Evolutionary conservation across 2,113 vertebrate species (phyloP).

Genomic region (Natator depressus): DNA sequence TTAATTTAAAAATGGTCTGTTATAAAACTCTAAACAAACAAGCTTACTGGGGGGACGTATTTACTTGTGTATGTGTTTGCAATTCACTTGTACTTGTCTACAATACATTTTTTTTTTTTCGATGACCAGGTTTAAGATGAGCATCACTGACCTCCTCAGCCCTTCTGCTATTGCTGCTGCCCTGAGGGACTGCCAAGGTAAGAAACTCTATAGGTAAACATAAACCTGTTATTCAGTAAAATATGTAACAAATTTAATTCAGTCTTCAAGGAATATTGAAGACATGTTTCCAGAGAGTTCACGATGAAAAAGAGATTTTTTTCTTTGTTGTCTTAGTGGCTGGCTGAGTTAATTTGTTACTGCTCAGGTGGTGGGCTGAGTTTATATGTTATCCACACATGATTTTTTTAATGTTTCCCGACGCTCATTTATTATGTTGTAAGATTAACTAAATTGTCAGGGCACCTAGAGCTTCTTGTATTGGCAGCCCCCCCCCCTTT

Average conservation of each 20-base stretch:
- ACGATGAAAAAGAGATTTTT: background rate
- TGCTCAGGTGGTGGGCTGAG: background rate
- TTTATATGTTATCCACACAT: background rate
- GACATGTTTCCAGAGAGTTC: background rate
- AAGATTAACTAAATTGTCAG: background rate
- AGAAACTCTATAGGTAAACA: background rate
- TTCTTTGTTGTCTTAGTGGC: background rate
- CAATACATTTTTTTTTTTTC: constrained; percentile 12
- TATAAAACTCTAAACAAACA: background rate
- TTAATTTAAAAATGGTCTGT: background rate
- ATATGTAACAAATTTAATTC: background rate
- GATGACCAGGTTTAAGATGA: constrained; percentile 87
- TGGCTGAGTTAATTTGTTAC: background rate
- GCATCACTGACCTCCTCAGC: constrained; percentile 90
- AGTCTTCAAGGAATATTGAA: background rate
- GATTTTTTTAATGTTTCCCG: background rate
- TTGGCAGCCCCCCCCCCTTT: background rate
- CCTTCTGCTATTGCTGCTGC: constrained; percentile 92
- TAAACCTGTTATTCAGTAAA: background rate
- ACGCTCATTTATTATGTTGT: background rate
- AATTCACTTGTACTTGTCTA: background rate
- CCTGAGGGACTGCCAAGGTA: constrained; percentile 96
- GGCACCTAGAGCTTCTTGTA: background rate
- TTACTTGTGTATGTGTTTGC: background rate
- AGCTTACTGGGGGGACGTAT: fast-evolving